Conservation (phyloP, 2,888 invertebrate species). For the Calameuta idolon region DNA sequence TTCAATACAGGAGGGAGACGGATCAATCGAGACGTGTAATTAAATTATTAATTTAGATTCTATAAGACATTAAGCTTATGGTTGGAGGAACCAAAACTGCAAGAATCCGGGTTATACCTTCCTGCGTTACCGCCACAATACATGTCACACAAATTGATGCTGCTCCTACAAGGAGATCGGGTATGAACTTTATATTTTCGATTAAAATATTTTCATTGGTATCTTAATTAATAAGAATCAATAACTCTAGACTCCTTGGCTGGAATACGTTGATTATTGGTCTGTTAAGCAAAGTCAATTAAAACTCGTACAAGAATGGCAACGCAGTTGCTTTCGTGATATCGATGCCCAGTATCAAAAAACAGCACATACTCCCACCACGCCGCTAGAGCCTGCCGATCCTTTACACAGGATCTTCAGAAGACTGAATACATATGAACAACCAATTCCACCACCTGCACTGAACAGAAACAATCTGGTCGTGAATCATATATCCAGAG, state of each 20-base stretch:
- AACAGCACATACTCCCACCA: constrained; percentile 40
- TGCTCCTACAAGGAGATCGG: constrained; percentile 73
- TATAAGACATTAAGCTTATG: constrained; percentile 78
- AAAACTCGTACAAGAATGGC: constrained; percentile 71
- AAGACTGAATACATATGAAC: constrained; percentile 75
- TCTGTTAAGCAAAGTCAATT: constrained; percentile 70
- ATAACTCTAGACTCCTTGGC: constrained; percentile 72
- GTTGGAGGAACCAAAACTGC: constrained; percentile 83
- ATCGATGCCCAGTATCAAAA: constrained; percentile 52
- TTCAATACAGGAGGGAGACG: background rate
- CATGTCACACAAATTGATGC: constrained; percentile 74
- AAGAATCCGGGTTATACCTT: constrained; percentile 75
- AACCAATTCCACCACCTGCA: constrained; percentile 72
- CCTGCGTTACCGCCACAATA: constrained; percentile 81
- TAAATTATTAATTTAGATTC: constrained; percentile 64
- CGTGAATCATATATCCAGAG: constrained; percentile 65
- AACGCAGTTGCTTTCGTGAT: constrained; percentile 69
- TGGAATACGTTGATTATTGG: constrained; percentile 75
- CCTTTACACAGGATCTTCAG: constrained; percentile 71
- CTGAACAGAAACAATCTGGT: constrained; percentile 67
- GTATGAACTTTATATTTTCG: constrained; percentile 57
- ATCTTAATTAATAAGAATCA: constrained; percentile 4
- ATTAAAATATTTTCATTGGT: background rate
- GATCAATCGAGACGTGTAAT: background rate
- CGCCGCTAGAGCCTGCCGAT: constrained; percentile 55